These are phyloP conservation scores for Cheiracanthium punctorium DNA, from an alignment of 2,888 invertebrate species.

Conservation along the genomic window DNA sequence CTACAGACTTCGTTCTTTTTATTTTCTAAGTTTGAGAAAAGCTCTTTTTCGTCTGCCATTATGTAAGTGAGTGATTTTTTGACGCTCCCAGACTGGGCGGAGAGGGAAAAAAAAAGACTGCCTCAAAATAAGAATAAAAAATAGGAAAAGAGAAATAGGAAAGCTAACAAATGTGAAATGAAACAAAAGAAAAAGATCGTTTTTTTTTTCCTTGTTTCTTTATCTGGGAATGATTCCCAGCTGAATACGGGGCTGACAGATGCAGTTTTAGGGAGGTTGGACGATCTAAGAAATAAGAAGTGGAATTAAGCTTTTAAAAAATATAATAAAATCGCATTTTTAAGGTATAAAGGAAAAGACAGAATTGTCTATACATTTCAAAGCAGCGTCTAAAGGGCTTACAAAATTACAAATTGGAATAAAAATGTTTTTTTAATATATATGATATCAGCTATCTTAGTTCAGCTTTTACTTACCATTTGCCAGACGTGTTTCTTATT, in stretches of 20 bases:
- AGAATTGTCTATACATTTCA: too few species aligned
- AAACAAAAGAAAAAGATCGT: neutral
- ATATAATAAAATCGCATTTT: neutral
- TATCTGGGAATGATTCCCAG: neutral
- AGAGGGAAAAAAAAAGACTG: neutral
- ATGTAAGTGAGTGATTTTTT: conserved; percentile 1
- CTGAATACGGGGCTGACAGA: neutral
- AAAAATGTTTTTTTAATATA: too few species aligned
- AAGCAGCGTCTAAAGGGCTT: too few species aligned
- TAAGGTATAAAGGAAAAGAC: too few species aligned
- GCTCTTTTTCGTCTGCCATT: neutral
- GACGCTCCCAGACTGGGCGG: conserved; percentile 6
- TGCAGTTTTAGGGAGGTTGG: neutral
- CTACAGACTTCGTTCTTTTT: neutral
- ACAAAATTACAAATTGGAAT: too few species aligned
- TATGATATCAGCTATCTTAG: too few species aligned
- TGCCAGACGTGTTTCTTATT: too few species aligned
- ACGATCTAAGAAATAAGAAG: neutral
- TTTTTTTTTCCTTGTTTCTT: neutral
- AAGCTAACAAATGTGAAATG: neutral
- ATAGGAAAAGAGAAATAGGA: neutral
- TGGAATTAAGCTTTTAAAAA: neutral
- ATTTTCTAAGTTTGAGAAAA: neutral
- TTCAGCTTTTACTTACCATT: too few species aligned
- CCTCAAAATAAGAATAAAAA: neutral